Evolutionary conservation across 2,888 invertebrate genomes (phyloP).

Genomic region (Eumacrocentrus americanus): DNA sequence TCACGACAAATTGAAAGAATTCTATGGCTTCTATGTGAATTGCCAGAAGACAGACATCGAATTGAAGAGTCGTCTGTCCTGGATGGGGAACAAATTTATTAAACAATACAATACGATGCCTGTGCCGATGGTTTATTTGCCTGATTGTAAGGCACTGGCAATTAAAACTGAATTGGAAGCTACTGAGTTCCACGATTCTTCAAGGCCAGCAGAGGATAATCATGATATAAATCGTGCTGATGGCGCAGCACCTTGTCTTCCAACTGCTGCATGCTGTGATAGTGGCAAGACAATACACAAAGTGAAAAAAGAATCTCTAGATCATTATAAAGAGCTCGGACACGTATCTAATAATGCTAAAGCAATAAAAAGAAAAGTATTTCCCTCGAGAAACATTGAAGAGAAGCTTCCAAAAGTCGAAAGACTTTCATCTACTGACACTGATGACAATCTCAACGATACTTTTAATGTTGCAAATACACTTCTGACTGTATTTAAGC

Average conservation of each 20-base stretch:
- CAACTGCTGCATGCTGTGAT: too few species aligned
- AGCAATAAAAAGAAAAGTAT: too few species aligned
- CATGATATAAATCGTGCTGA: not conserved
- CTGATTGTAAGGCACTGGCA: conserved; percentile 50
- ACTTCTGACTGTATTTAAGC: not conserved
- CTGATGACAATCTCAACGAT: not conserved
- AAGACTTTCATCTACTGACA: not conserved
- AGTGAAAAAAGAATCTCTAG: too few species aligned
- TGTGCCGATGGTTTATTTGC: conserved; percentile 51
- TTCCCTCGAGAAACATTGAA: too few species aligned
- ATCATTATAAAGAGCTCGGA: too few species aligned
- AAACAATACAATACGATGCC: conserved; percentile 37
- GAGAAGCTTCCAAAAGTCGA: too few species aligned
- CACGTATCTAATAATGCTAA: too few species aligned
- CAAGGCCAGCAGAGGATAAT: not conserved
- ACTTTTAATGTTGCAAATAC: not conserved
- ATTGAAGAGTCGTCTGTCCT: conserved; percentile 54
- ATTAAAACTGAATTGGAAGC: conserved; percentile 52
- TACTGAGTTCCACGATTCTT: conserved; percentile 25
- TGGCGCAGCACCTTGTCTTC: too few species aligned
- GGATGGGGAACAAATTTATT: conserved; percentile 49
- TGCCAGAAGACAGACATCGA: conserved; percentile 52
- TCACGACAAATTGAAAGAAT: conserved; percentile 56
- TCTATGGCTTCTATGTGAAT: conserved; percentile 54
- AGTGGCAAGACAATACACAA: too few species aligned